Evolutionary conservation across 1,140 invertebrate genomes (phyloP).

Genomic region (Tenebrio molitor): DNA sequence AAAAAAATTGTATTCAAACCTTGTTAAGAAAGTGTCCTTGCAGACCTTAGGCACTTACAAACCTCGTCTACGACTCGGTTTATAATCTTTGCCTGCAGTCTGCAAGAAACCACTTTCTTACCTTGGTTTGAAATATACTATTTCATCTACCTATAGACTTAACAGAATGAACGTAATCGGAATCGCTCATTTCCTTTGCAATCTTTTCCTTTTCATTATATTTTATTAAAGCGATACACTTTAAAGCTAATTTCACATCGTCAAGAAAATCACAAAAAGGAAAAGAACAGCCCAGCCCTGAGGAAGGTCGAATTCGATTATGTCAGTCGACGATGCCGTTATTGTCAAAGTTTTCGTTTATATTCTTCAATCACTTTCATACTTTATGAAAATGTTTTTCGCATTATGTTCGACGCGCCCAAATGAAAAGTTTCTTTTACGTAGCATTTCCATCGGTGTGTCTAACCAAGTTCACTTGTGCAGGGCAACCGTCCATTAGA

Average conservation of each 20-base stretch:
- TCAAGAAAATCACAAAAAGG: constrained; percentile 4
- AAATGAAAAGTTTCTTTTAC: constrained; percentile 26
- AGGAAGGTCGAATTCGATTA: constrained; percentile 6
- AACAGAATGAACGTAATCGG: no score
- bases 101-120: no score
- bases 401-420: constrained; percentile 4
- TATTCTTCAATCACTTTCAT: constrained; percentile 11
- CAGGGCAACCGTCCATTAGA: not conserved
- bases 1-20: no score
- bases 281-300: not conserved
- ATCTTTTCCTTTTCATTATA: not conserved
- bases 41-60: no score
- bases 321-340: constrained; percentile 8
- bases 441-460: constrained; percentile 11
- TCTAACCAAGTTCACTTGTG: constrained; percentile 13
- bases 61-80: no score
- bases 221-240: constrained; percentile 11
- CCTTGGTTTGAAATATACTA: no score
- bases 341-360: constrained; percentile 29
- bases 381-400: constrained; percentile 16
- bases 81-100: no score
- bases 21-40: no score
- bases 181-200: no score
- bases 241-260: constrained; percentile 6
- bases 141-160: no score